Conservation (phyloP, 2,113 vertebrate genomes). For the Chionis minor region DNA sequence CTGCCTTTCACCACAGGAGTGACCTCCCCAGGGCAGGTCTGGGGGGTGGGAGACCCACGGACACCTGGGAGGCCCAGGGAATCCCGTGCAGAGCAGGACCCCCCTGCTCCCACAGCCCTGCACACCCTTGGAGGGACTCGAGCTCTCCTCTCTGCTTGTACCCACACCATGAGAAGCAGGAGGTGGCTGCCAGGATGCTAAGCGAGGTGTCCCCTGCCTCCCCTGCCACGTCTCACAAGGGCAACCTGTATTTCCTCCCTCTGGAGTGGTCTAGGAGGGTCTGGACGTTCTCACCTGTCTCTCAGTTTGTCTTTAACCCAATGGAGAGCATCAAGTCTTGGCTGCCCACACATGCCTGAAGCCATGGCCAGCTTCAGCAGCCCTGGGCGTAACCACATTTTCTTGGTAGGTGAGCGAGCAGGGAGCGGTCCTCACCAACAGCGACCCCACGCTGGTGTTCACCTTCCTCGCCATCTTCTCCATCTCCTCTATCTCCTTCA, state of each 20-base stretch:
- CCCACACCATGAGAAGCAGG: neutral
- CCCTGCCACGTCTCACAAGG: fast-evolving
- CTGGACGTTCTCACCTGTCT: neutral
- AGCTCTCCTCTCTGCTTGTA: neutral
- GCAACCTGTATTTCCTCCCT: neutral
- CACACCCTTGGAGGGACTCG: fast-evolving
- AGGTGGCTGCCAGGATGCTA: neutral
- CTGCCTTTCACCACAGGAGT: neutral
- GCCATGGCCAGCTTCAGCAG: neutral
- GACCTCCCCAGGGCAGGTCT: neutral
- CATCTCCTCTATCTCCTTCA: conserved; percentile 91
- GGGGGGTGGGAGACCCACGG: neutral
- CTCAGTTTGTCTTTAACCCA: neutral
- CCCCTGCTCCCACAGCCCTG: neutral
- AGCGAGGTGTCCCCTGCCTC: neutral
- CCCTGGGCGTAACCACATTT: neutral
- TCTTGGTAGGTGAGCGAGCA: conserved; percentile 83
- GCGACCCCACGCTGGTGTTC: conserved; percentile 91
- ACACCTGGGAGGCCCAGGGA: neutral
- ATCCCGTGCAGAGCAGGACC: neutral
- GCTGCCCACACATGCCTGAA: neutral
- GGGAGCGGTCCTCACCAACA: conserved; percentile 88
- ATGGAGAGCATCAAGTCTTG: neutral
- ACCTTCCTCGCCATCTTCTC: conserved; percentile 87
- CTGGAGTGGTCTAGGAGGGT: neutral